Conservation (phyloP, 2,797 vertebrate genomes). For the Tragopan temminckii region DNA sequence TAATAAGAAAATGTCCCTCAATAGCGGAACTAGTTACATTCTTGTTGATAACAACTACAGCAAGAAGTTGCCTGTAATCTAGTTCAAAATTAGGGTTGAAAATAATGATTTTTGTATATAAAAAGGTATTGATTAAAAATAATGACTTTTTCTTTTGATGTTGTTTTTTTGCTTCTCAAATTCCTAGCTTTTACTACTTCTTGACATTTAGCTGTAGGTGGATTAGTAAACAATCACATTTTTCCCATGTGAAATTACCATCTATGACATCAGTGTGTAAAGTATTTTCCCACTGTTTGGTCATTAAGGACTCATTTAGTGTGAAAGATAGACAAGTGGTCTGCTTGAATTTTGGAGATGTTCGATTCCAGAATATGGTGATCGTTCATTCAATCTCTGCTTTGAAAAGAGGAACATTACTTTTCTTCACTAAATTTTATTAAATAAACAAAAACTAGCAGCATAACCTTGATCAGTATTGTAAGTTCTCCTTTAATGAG, state of each 20-base stretch:
- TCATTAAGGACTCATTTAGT: not conserved
- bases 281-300: not conserved
- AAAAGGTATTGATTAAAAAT: not conserved
- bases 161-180: not conserved
- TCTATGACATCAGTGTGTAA: not conserved
- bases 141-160: not conserved
- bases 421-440: not conserved
- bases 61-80: not conserved
- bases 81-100: not conserved
- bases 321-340: not conserved
- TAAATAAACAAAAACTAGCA: not conserved
- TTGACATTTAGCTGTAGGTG: not conserved
- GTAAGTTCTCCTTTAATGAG: not conserved
- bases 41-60: not conserved
- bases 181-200: not conserved
- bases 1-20: not conserved
- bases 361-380: not conserved
- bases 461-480: not conserved
- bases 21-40: not conserved
- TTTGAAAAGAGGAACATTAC: not conserved
- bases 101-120: not conserved
- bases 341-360: not conserved
- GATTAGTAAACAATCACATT: not conserved
- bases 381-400: not conserved
- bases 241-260: not conserved